A percentile compares a stretch with the other conserved stretches of the same genome.
Conservation (phyloP, 2,888 invertebrate species). For the Gortyna flavago region DNA sequence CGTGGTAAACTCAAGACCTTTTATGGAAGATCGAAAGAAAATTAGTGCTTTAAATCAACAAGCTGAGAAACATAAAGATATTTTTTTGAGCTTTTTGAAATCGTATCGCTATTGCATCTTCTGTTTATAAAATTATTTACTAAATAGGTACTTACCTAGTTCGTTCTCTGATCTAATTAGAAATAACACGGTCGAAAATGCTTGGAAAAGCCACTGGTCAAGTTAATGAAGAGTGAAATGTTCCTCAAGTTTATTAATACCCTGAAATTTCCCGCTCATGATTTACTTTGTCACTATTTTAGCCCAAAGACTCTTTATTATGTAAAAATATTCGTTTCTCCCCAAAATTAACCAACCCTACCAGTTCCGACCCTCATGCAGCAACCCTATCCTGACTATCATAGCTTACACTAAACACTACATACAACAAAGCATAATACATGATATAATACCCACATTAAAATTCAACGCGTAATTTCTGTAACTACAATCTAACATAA, state of each 20-base stretch:
- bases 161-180: background rate
- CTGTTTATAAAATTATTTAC: background rate
- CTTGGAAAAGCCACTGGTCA: background rate
- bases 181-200: background rate
- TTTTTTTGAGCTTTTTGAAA: background rate
- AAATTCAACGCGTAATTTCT: conserved; percentile 55
- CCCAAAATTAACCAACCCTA: background rate
- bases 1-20: background rate
- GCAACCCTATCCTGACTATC: background rate
- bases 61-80: background rate
- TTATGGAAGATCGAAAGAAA: conserved; percentile 1
- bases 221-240: background rate
- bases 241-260: too few species aligned
- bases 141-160: background rate
- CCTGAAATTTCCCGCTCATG: too few species aligned
- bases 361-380: background rate
- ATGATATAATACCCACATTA: conserved; percentile 45
- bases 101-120: background rate
- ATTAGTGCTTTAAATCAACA: background rate
- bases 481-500: conserved; percentile 49
- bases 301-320: background rate
- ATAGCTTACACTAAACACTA: conserved; percentile 6
- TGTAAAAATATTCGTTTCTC: background rate
- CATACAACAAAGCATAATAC: conserved; percentile 20
- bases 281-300: background rate